These are phyloP conservation scores for Mixornis gularis DNA, from an alignment of 2,113 vertebrate genomes.

Conservation along the genomic window DNA sequence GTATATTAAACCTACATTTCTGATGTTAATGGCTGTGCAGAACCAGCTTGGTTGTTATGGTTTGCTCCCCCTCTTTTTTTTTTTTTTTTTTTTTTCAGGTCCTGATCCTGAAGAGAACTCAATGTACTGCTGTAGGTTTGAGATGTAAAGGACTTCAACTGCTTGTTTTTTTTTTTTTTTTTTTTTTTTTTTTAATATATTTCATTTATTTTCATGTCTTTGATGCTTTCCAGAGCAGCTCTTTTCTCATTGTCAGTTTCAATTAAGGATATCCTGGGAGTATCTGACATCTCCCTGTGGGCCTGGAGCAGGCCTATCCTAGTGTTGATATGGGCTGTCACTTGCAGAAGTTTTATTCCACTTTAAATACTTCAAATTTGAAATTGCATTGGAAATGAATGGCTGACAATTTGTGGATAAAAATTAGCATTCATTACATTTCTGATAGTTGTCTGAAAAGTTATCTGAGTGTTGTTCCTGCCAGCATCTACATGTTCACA, in stretches of 20 bases:
- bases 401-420: not conserved
- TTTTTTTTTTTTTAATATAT: not conserved
- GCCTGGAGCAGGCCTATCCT: not conserved
- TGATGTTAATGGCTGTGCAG: too few species aligned
- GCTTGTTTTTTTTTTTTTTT: too few species aligned
- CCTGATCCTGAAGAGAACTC: too few species aligned
- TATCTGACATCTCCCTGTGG: not conserved
- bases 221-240: conserved; percentile 9
- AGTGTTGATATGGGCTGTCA: not conserved
- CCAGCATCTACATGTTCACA: not conserved
- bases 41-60: too few species aligned
- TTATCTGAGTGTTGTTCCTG: not conserved
- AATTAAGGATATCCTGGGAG: not conserved
- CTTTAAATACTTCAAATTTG: not conserved
- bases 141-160: too few species aligned
- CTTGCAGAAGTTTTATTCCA: not conserved
- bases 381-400: not conserved
- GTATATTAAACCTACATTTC: too few species aligned
- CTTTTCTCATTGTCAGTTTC: not conserved
- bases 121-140: too few species aligned
- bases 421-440: not conserved
- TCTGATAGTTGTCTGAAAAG: not conserved
- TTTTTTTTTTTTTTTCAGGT: too few species aligned
- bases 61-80: too few species aligned
- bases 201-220: not conserved